phyloP scores from a whole-genome alignment of 2,888 invertebrate species.

The Stegana nigrithorax region DNA sequence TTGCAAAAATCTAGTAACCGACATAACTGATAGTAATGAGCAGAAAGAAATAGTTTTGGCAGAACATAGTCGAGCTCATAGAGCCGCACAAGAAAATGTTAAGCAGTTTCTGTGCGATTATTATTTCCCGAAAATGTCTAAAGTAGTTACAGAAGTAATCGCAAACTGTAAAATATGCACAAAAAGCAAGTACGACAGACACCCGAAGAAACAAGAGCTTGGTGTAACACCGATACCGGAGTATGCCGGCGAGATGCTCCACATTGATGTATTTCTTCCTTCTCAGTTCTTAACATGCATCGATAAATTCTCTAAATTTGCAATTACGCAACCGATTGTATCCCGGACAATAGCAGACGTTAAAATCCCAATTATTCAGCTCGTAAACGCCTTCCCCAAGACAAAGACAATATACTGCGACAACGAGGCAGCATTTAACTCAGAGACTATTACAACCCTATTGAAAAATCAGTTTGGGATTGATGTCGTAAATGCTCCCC shows the following conservation, averaged over 20 bases:
- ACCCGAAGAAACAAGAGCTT: background rate
- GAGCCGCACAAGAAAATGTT: conserved; percentile 15
- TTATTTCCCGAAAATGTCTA: no score
- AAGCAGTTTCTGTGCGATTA: background rate
- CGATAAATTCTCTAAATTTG: background rate
- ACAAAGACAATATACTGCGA: background rate
- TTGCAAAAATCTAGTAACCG: background rate
- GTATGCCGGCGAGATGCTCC: background rate
- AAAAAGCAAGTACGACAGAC: conserved; percentile 18
- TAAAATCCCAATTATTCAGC: no score
- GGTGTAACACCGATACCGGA: background rate
- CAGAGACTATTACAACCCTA: background rate
- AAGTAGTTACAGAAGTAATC: background rate
- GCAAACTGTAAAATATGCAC: background rate
- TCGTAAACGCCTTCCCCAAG: background rate
- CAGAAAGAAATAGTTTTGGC: conserved; percentile 10
- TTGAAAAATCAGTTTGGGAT: background rate
- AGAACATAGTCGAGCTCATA: conserved; percentile 19
- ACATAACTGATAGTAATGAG: conserved; percentile 14
- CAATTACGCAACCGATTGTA: background rate
- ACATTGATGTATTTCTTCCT: background rate
- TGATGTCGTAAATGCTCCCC: background rate
- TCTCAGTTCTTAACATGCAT: background rate
- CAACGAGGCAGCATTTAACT: background rate
- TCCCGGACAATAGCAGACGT: background rate